A percentile compares a stretch with the other conserved stretches of the same genome.
These are phyloP conservation scores for Molossus alvarezi DNA, from an alignment of 2,797 vertebrate species.

Conservation along the genomic window DNA sequence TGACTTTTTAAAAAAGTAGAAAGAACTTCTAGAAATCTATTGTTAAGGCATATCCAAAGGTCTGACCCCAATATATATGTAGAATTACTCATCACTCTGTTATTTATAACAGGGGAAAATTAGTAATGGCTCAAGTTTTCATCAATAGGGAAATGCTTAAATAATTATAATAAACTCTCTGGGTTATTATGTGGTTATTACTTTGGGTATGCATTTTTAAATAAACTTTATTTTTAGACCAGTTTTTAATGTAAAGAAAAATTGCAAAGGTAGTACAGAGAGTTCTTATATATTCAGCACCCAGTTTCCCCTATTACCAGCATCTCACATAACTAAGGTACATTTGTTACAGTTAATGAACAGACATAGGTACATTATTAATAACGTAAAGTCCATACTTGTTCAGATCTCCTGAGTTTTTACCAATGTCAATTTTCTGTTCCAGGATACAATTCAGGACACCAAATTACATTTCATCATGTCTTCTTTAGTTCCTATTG, in stretches of 20 bases:
- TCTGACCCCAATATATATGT: background rate
- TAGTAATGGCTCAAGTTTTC: slow-evolving; percentile 34
- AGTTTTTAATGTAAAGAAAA: slow-evolving; percentile 5
- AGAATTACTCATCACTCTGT: background rate
- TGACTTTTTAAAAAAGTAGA: slow-evolving; percentile 20
- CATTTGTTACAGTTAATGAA: slow-evolving; percentile 3
- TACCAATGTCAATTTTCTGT: background rate
- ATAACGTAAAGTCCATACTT: background rate
- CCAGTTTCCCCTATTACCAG: background rate
- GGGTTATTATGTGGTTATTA: background rate
- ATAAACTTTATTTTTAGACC: slow-evolving; percentile 34
- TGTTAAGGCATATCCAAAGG: background rate
- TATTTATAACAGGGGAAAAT: background rate
- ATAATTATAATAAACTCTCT: background rate
- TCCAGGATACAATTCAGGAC: background rate
- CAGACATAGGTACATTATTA: background rate
- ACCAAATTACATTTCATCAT: background rate
- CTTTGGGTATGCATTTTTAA: background rate
- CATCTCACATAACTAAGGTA: background rate
- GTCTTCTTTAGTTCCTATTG: background rate
- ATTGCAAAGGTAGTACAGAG: background rate
- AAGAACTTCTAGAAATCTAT: background rate
- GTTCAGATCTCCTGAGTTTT: slow-evolving; percentile 19
- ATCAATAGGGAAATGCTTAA: slow-evolving; percentile 4
- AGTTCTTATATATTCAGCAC: background rate